Evolutionary conservation across 1,140 invertebrate genomes (phyloP), one percentile per base, ranked within the genome.

Genomic region (Argopecten irradians): DNA sequence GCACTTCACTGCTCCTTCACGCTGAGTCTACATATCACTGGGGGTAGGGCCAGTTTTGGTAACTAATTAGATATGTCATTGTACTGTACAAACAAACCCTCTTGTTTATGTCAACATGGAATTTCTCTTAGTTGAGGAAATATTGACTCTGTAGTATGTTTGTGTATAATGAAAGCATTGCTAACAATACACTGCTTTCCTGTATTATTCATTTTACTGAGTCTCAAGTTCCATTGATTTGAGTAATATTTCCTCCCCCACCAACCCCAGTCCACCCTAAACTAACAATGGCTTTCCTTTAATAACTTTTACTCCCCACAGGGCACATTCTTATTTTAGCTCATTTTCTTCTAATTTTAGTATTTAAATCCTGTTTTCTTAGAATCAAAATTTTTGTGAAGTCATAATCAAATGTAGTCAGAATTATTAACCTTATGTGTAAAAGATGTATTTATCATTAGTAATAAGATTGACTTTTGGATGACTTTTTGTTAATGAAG

Each of bases 51-150:
- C 46, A 86, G 86, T 88, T 88, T 86, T 88, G 85, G 41, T 82
- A 82, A 83, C 85, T 90, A 90, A 90, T 90, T 90, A 90, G 89
- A 87, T 87, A 87, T 87, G 87, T 88, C 87, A 90, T 85, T 88
- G 41, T 85, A 14, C 71, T 86, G 55, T 34, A 55, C 85, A 90
- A 90, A 90, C 86, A 90, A 84, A 87, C 71, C 84, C 41, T 55
- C 84, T 88, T 90, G 86, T 90, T 87, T 87, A 86, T 90, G 89
- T 90, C 87, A 90, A 90, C 87, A 90, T 32, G 32, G 43, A 88
- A 88, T 88, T 88, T 90, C 87, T 90, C 89, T 90, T 90, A 88
- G 87, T 90, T 88, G 87, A 84, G 85, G 84, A 87, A 90, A 90
- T 90, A 90, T 90, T 90, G 89, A 90, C 89, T 82, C 82, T 84